Base-by-base conservation (phyloP, 1,140 invertebrate species). In the Stenopsyche tienmushanensis region DNA sequence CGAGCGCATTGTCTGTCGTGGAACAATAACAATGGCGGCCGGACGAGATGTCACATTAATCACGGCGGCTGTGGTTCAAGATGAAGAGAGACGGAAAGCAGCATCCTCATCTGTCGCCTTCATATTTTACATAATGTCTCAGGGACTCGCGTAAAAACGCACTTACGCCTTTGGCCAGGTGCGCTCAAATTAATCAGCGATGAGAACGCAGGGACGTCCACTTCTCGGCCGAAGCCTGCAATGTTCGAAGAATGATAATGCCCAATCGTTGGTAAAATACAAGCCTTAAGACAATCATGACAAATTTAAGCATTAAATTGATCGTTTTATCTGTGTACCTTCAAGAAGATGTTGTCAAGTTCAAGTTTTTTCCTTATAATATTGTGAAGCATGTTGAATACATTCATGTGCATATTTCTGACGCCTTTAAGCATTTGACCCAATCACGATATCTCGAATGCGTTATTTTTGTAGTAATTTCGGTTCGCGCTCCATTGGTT, bases 61-160 rank as follows among this genome's bases (percentile, higher is more conserved):
- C 68, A 70, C 54, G 64, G 53, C 57, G 54, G 60, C 62, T 54
- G 39, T 26, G 44, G 7, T 8, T 17, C 23, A 1, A 10, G 59
- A 26, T 17, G 21, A 49, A 63, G 52, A 25, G 62, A 34, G 47
- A 64, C 60, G 62, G 49, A 24, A 39, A 54, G 45, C 44, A 52
- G 39, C 53, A 47, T 8, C 49, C 63, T 53, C 52, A 63, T 65
- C 67, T 69, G 67, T 66, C 68, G 64, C 64, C 49, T 66, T 70
- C 68, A 64, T 70, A 66, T 70, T 70, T 70, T 66, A 70, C 68
- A 70, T 70, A 70, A 64, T 55, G 60, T 63, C 29, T 24, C 23
- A 9, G 24, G 39, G 39, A 53, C 50, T 25, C 39, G 9, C 20
- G 29, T 24, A 55, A 55, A 53, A 55, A 55, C 25, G 25, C 9